Conservation (phyloP, 1,140 invertebrate genomes). For the Dreissena rostriformis region DNA sequence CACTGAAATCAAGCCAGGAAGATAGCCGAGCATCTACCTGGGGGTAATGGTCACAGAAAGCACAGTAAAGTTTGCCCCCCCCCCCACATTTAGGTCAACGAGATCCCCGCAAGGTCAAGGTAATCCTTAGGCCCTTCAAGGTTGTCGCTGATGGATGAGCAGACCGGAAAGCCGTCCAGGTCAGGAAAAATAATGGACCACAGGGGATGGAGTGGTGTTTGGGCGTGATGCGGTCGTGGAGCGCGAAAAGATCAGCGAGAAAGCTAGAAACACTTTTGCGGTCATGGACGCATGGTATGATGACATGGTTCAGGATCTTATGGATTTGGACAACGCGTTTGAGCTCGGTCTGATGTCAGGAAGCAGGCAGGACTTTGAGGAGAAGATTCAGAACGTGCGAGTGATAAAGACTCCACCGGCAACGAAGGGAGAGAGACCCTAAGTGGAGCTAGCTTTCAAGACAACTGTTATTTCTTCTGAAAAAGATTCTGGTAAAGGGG, state of each 20-base stretch:
- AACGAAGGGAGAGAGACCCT: conserved; percentile 16
- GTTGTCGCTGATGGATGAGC: conserved; percentile 53
- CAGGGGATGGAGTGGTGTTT: conserved; percentile 59
- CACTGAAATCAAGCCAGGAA: conserved; percentile 35
- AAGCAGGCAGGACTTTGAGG: conserved; percentile 47
- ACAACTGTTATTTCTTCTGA: not conserved
- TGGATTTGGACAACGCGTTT: conserved; percentile 67
- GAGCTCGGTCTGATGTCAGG: conserved; percentile 39
- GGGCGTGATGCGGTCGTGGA: conserved; percentile 70
- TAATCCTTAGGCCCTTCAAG: conserved; percentile 57
- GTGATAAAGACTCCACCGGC: conserved; percentile 43
- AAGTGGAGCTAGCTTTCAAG: conserved; percentile 32
- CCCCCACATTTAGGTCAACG: conserved; percentile 57
- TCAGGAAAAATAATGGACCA: conserved; percentile 50
- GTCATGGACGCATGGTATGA: conserved; percentile 68
- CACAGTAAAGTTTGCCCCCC: conserved; percentile 64
- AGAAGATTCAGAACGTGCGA: conserved; percentile 45
- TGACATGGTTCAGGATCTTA: conserved; percentile 65
- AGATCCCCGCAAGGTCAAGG: conserved; percentile 55
- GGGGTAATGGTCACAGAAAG: conserved; percentile 48
- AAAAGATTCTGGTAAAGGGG: not conserved
- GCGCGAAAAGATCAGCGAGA: conserved; percentile 69
- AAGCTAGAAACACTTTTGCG: conserved; percentile 64
- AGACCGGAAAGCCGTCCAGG: conserved; percentile 48
- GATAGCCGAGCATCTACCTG: conserved; percentile 2